Conservation (phyloP, 2,888 invertebrate species). For the Polylopha cassiicola region DNA sequence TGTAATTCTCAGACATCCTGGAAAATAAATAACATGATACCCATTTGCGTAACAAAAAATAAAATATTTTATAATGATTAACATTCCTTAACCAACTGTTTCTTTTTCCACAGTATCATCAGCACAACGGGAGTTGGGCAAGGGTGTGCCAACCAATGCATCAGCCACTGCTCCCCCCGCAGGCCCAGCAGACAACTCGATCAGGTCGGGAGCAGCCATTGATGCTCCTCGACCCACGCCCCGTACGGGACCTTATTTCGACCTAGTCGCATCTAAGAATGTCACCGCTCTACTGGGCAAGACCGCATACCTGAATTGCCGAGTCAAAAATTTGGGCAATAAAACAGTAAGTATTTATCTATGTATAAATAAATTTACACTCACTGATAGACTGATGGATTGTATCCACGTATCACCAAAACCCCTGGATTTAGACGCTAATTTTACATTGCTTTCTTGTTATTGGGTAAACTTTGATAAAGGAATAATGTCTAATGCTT, state of each 20-base stretch:
- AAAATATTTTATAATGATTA: too few relatives aligned
- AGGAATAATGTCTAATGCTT: too few relatives aligned
- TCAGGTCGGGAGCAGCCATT: slow-evolving; percentile 51
- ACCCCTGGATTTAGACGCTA: too few relatives aligned
- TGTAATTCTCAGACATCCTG: too few relatives aligned
- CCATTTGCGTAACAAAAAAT: too few relatives aligned
- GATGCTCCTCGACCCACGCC: slow-evolving; percentile 66
- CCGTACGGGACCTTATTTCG: slow-evolving; percentile 85
- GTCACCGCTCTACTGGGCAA: slow-evolving; percentile 90
- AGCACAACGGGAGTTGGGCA: slow-evolving; percentile 69
- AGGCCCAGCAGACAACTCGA: slow-evolving; percentile 77
- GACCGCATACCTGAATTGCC: slow-evolving; percentile 92
- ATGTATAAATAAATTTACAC: too few relatives aligned
- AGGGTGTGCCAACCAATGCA: slow-evolving; percentile 51
- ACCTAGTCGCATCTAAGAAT: slow-evolving; percentile 84
- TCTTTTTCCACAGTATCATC: slow-evolving; percentile 57
- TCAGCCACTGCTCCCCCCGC: slow-evolving; percentile 68
- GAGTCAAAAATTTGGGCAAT: slow-evolving; percentile 93
- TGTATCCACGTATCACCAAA: too few relatives aligned
- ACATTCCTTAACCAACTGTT: background rate
- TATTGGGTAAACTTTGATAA: too few relatives aligned
- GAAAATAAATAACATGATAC: too few relatives aligned
- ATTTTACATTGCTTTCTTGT: too few relatives aligned
- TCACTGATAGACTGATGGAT: too few relatives aligned
- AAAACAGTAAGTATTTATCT: slow-evolving; percentile 84